Conservation (phyloP, 2,797 vertebrate genomes). For the Rousettus madagascariensis region DNA sequence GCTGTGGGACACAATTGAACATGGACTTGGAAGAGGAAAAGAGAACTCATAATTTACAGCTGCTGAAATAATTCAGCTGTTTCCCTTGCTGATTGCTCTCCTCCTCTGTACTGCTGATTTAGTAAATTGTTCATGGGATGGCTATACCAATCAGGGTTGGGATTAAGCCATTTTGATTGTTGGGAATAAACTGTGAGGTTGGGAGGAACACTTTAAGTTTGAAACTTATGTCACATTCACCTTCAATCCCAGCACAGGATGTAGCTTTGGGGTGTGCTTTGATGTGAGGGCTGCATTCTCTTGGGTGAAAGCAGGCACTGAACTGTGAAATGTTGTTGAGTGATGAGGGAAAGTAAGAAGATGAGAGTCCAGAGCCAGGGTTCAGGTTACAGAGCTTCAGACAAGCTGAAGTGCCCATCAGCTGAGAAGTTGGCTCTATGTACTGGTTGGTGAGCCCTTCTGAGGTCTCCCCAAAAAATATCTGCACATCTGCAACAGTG, state of each 20-base stretch:
- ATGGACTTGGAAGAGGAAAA: constrained; percentile 46
- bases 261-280: neutral
- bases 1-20: constrained; percentile 15
- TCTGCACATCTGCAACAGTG: neutral
- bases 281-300: neutral
- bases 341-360: neutral
- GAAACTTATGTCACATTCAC: neutral
- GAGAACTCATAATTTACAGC: constrained; percentile 62
- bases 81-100: constrained; percentile 66
- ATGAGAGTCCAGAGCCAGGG: neutral
- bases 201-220: constrained; percentile 40
- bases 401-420: neutral
- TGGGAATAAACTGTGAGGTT: constrained; percentile 56
- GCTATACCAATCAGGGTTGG: constrained; percentile 58
- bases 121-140: constrained; percentile 65
- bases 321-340: neutral
- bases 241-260: neutral
- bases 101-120: constrained; percentile 65
- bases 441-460: neutral
- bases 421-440: neutral
- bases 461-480: neutral
- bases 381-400: constrained; percentile 17
- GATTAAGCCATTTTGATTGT: constrained; percentile 54
- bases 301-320: neutral
- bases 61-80: constrained; percentile 71